Conservation (phyloP, 2,888 invertebrate genomes). For the Hipparchia sbordonii region DNA sequence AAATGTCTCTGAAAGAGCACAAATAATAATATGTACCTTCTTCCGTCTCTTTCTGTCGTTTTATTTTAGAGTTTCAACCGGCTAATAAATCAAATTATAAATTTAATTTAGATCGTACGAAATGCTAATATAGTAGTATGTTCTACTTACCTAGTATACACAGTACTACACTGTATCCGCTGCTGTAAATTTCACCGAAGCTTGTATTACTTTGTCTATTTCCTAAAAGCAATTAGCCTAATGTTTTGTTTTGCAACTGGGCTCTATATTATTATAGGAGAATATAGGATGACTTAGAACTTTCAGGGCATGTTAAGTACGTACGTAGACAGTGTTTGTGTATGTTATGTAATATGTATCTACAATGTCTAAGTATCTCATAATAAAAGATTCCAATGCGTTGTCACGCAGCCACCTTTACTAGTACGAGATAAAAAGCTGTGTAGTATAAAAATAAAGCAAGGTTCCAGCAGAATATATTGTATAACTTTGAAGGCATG, state of each 20-base stretch:
- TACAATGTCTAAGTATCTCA: background rate
- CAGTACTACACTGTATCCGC: background rate
- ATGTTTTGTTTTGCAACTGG: conserved; percentile 31
- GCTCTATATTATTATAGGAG: conserved; percentile 29
- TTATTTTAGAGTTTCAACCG: too few species aligned
- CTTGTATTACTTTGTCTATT: conserved; percentile 26
- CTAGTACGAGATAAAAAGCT: background rate
- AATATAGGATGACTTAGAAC: conserved; percentile 28
- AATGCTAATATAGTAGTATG: background rate
- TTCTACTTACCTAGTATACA: background rate
- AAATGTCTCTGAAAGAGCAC: too few species aligned
- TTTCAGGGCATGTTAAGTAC: background rate
- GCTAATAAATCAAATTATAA: background rate
- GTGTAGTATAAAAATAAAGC: conserved; percentile 1
- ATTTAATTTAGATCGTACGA: background rate
- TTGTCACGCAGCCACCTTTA: conserved; percentile 21
- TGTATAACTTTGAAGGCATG: too few species aligned
- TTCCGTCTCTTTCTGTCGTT: too few species aligned
- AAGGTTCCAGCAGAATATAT: too few species aligned
- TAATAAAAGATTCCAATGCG: conserved; percentile 31
- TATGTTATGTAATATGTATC: background rate
- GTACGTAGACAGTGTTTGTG: conserved; percentile 5
- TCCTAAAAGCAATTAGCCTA: conserved; percentile 33
- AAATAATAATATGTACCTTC: too few species aligned
- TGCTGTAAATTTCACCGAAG: conserved; percentile 10